These are phyloP conservation scores for Ophonus ardosiacus DNA, from an alignment of 2,888 invertebrate genomes.

Conservation along the genomic window DNA sequence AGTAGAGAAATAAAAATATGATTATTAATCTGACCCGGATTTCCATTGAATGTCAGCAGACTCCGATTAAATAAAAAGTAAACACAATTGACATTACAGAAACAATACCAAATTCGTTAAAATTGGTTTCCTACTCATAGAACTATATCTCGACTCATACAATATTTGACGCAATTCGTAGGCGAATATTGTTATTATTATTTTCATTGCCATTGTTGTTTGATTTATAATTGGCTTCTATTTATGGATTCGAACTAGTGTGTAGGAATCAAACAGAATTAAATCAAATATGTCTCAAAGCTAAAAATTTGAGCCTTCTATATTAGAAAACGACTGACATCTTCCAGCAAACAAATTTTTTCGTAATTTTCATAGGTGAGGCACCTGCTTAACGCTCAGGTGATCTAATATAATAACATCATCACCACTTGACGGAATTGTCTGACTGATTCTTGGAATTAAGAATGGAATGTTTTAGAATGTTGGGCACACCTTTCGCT, in stretches of 20 bases:
- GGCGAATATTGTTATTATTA: constrained; percentile 5
- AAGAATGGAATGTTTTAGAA: background rate
- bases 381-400: background rate
- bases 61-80: constrained; percentile 7
- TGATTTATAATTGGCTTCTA: background rate
- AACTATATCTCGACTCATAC: background rate
- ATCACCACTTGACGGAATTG: background rate
- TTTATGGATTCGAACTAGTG: background rate
- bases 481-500: background rate
- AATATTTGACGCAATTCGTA: constrained; percentile 8
- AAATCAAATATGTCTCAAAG: too few relatives aligned
- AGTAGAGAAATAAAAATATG: constrained; percentile 20
- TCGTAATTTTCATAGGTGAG: background rate
- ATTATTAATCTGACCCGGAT: constrained; percentile 34
- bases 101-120: background rate
- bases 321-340: too few relatives aligned
- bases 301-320: too few relatives aligned
- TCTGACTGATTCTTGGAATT: background rate
- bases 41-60: constrained; percentile 6
- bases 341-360: background rate
- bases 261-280: too few relatives aligned
- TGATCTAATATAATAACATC: background rate
- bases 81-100: background rate
- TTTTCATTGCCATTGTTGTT: background rate
- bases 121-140: background rate